Evolutionary conservation across 2,888 invertebrate species (phyloP), one percentile per base, ranked within the genome.

Genomic region (Plutella xylostella): DNA sequence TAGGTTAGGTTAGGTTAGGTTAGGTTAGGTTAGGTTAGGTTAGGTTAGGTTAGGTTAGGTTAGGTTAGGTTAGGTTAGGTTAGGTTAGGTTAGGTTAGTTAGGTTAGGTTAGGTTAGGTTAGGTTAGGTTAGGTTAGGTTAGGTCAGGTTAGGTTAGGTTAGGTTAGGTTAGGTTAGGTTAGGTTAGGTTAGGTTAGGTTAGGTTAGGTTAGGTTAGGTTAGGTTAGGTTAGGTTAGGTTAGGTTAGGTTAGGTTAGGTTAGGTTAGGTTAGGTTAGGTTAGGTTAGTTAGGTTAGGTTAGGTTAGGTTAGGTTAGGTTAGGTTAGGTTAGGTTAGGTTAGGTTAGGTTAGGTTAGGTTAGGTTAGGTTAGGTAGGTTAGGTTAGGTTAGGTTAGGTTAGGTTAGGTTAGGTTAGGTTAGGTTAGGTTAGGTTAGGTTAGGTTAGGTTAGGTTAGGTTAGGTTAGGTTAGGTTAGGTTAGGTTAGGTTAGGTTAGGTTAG

Each of bases 151-250:
- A 22, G 40, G 40, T 43, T 43, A 34, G 33, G 33, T 43, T 43
- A 34, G 43, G 33, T 43, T 43, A 42, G 43, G 43, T 43, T 43
- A 34, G 43, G 43, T 43, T 43, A 43, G 43, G 43, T 43, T 43
- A 43, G 43, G 43, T 43, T 43, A 43, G 43, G 43, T 43, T 43
- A 34, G 43, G 43, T 43, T 43, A 34, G 43, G 42, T 42, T 42
- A 42, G 42, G 42, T 42, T 42, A 30, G 42, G 42, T 42, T 42
- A 42, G 42, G 42, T 42, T 42, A 30, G 42, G 42, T 42, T 42
- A 31, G 42, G 40, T 40, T 40, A 40, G 40, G 40, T 40, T 40
- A 40, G 40, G 40, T 40, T 40, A 40, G 40, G 40, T 38, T 38
- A 38, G 38, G 7, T 38, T 18, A 19, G 38, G 15, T 38, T 18